Conservation (phyloP, 2,888 invertebrate species). For the Phragmatobia fuliginosa region DNA sequence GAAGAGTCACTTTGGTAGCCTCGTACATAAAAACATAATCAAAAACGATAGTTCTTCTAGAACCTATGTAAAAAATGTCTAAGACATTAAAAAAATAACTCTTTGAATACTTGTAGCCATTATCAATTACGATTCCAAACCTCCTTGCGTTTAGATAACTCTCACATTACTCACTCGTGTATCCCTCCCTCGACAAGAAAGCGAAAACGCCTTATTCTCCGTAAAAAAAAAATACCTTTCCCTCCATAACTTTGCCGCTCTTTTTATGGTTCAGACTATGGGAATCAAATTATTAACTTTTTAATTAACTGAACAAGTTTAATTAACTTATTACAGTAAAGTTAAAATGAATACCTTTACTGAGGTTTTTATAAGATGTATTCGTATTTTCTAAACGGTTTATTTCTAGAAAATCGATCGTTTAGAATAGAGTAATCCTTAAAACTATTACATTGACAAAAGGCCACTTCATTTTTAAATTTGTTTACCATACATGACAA, state of each 20-base stretch:
- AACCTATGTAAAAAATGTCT: background rate
- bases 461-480: background rate
- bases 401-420: background rate
- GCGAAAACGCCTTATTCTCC: slow-evolving; percentile 36
- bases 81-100: background rate
- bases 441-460: no score
- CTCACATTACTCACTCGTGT: slow-evolving; percentile 29
- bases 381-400: background rate
- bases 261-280: slow-evolving; percentile 59
- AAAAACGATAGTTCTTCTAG: background rate
- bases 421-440: background rate
- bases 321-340: slow-evolving; percentile 49
- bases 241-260: slow-evolving; percentile 47
- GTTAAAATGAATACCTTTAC: background rate
- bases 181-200: slow-evolving; percentile 20
- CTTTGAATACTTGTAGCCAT: background rate
- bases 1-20: no score
- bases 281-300: slow-evolving; percentile 73
- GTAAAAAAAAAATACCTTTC: slow-evolving; percentile 26
- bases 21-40: background rate
- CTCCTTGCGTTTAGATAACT: slow-evolving; percentile 9
- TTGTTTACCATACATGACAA: background rate
- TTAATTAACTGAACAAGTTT: slow-evolving; percentile 67
- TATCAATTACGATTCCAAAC: slow-evolving; percentile 3
- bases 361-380: background rate